Percentiles rank a stretch among this genome's conserved stretches.
phyloP scores from a whole-genome alignment of 2,888 invertebrate species.

The Pinctada fucata region DNA sequence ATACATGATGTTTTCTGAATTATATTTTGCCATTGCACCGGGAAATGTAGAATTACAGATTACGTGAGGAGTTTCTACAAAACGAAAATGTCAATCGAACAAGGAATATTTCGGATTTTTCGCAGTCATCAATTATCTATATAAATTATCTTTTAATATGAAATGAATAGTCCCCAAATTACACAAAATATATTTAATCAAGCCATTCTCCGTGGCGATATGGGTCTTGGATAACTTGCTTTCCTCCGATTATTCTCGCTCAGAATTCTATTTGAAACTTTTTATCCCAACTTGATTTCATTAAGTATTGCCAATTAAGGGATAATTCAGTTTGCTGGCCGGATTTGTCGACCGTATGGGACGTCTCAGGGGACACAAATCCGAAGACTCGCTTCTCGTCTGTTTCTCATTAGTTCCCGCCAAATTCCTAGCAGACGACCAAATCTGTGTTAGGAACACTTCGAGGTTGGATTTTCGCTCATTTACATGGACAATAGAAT shows the following conservation, averaged over 20 bases:
- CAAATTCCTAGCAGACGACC: not conserved
- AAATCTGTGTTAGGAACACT: not conserved
- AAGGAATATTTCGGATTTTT: not conserved
- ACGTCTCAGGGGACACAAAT: slow-evolving; percentile 27
- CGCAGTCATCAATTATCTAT: slow-evolving; percentile 28
- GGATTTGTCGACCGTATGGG: slow-evolving; percentile 16
- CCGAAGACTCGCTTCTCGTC: not conserved
- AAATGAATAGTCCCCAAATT: slow-evolving; percentile 45
- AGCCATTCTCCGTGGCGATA: slow-evolving; percentile 32
- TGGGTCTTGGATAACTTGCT: slow-evolving; percentile 42
- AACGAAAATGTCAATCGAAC: not conserved
- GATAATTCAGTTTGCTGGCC: slow-evolving; percentile 35
- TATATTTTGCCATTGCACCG: too few species aligned
- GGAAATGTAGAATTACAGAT: too few species aligned
- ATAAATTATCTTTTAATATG: slow-evolving; percentile 46
- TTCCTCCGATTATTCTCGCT: slow-evolving; percentile 36
- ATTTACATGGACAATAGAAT: not conserved
- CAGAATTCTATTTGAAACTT: slow-evolving; percentile 43
- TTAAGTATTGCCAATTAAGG: slow-evolving; percentile 44
- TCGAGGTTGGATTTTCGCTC: not conserved
- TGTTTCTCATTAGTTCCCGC: slow-evolving; percentile 1
- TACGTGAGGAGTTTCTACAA: too few species aligned
- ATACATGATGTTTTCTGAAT: too few species aligned
- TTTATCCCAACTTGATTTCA: slow-evolving; percentile 44
- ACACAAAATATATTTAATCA: slow-evolving; percentile 44